Percentiles rank a stretch among this genome's conserved stretches.
Evolutionary conservation across 1,140 invertebrate species (phyloP).

Genomic region (Drosophila navojoa): DNA sequence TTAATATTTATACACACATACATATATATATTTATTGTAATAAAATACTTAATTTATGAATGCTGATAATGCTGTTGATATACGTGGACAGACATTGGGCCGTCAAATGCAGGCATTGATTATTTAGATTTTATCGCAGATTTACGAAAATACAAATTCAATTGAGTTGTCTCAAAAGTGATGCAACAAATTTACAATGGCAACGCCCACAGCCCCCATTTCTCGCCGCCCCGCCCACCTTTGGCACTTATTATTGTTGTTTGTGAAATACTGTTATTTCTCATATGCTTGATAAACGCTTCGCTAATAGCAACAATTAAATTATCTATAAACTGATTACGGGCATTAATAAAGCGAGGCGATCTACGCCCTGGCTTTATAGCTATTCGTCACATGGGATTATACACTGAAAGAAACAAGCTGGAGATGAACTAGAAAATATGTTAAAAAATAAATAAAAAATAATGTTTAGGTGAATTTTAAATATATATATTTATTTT

Average conservation of each 20-base stretch:
- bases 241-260: constrained; percentile 6
- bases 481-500: neutral
- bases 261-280: constrained; percentile 14
- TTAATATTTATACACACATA: constrained; percentile 1
- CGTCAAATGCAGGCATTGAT: constrained; percentile 8
- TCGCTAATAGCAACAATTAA: constrained; percentile 64
- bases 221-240: no score
- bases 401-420: constrained; percentile 14
- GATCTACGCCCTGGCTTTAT: constrained; percentile 15
- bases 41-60: constrained; percentile 26
- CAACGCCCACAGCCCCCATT: neutral
- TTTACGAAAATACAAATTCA: neutral
- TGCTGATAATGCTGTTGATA: constrained; percentile 12
- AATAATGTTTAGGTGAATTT: no score
- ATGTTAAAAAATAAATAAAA: no score
- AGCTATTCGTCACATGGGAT: constrained; percentile 31
- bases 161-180: neutral
- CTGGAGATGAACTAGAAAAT: no score
- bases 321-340: constrained; percentile 76
- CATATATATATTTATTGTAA: neutral
- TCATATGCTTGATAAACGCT: constrained; percentile 43
- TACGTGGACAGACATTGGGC: neutral
- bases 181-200: constrained; percentile 15
- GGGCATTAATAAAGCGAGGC: constrained; percentile 51
- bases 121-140: constrained; percentile 20